A percentile compares a stretch with the other conserved stretches of the same genome.
Evolutionary conservation across 2,888 invertebrate genomes (phyloP).

Genomic region (Mythimna lalbum): DNA sequence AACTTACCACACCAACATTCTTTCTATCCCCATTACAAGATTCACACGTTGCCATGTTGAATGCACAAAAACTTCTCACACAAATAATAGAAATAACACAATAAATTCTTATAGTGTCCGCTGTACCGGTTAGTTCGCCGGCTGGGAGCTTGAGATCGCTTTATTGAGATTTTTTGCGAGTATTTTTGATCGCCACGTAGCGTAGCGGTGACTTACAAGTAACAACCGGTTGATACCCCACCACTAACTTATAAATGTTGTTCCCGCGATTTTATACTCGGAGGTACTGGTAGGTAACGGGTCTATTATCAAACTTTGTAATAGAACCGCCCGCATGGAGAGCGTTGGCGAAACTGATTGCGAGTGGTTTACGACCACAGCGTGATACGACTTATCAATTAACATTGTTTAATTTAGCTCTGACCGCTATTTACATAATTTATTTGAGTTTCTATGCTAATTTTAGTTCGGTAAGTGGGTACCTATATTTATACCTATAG

Average conservation of each 20-base stretch:
- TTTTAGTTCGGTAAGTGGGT: conserved; percentile 2
- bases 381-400: conserved; percentile 57
- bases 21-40: conserved; percentile 22
- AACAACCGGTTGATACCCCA: conserved; percentile 39
- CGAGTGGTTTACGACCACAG: conserved; percentile 39
- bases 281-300: conserved; percentile 3
- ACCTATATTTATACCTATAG: not conserved
- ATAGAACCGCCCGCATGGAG: conserved; percentile 43
- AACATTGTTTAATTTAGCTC: conserved; percentile 52
- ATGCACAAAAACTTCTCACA: conserved; percentile 15
- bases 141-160: not conserved
- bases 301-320: conserved; percentile 37
- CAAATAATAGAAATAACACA: conserved; percentile 12
- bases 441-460: conserved; percentile 19
- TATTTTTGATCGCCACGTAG: conserved; percentile 47
- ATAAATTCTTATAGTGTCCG: not conserved
- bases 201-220: not conserved
- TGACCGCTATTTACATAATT: conserved; percentile 54
- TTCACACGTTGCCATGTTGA: conserved; percentile 39
- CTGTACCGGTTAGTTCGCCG: conserved; percentile 17
- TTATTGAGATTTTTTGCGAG: conserved; percentile 39
- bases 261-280: conserved; percentile 31
- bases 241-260: conserved; percentile 15
- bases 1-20: conserved; percentile 48
- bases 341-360: conserved; percentile 53